Percentiles rank a stretch among this genome's conserved stretches.
These are phyloP conservation scores for Megaptera novaeangliae DNA, from an alignment of 2,113 vertebrate genomes.

Conservation along the genomic window DNA sequence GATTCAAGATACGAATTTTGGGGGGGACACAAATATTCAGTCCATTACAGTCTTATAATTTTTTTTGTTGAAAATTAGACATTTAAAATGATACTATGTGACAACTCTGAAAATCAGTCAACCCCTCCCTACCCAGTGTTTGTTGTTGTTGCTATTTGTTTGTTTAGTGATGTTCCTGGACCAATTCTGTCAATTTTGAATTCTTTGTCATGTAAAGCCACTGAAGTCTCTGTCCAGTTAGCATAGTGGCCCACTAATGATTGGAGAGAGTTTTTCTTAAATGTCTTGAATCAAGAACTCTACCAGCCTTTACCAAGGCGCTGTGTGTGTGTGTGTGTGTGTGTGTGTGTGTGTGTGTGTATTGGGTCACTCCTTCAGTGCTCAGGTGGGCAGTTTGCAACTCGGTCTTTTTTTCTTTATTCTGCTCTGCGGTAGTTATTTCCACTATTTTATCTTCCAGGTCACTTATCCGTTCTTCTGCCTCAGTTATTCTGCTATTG, in stretches of 20 bases:
- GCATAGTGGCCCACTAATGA: not conserved
- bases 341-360: not conserved
- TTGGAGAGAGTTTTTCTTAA: not conserved
- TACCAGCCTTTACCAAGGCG: not conserved
- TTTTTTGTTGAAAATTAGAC: constrained; percentile 4
- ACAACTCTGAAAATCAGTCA: not conserved
- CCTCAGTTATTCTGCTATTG: too few relatives aligned
- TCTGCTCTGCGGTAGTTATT: too few relatives aligned
- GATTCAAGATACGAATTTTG: not conserved
- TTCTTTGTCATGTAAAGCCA: not conserved
- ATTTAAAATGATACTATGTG: constrained; percentile 9
- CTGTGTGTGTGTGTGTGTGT: not conserved
- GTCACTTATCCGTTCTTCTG: too few relatives aligned
- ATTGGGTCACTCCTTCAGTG: not conserved
- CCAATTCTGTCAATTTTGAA: not conserved
- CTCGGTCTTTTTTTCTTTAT: not conserved
- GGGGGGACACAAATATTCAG: not conserved
- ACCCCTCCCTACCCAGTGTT: not conserved
- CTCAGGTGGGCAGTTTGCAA: not conserved
- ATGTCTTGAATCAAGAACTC: not conserved
- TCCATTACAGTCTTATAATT: not conserved
- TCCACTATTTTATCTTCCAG: too few relatives aligned
- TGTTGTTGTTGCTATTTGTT: not conserved
- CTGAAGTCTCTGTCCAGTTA: not conserved
- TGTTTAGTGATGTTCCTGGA: not conserved